Conservation (phyloP, 2,797 vertebrate species). For the Liparis tanakae region DNA sequence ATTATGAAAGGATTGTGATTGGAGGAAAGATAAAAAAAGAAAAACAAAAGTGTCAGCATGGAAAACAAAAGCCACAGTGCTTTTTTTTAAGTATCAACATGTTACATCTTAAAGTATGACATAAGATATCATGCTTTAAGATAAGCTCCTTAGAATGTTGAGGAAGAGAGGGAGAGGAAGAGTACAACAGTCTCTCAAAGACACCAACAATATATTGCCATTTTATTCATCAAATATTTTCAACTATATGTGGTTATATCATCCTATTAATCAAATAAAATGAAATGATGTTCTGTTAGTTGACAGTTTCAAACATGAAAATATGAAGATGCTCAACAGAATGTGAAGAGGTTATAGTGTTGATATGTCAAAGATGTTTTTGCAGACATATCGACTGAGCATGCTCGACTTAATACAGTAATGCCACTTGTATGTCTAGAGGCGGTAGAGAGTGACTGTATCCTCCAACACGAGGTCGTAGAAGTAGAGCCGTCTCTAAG, state of each 20-base stretch:
- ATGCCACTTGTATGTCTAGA: too few species aligned
- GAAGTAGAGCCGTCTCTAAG: not conserved
- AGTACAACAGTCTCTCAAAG: not conserved
- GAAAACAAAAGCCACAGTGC: constrained; percentile 20
- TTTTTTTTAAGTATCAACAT: constrained; percentile 2
- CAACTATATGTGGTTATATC: too few species aligned
- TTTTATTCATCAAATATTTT: not conserved
- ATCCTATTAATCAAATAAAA: not conserved
- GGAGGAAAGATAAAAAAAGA: constrained; percentile 33
- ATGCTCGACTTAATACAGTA: too few species aligned
- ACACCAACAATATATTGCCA: not conserved
- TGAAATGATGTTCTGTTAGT: not conserved
- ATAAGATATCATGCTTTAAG: too few species aligned
- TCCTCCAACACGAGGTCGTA: too few species aligned
- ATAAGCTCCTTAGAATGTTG: too few species aligned
- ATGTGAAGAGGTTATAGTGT: too few species aligned
- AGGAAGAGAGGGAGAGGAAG: not conserved
- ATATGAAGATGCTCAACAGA: too few species aligned
- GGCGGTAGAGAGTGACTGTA: too few species aligned
- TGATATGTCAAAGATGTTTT: too few species aligned
- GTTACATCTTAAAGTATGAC: too few species aligned
- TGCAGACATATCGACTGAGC: too few species aligned
- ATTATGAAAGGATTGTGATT: constrained; percentile 41
- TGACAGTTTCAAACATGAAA: not conserved
- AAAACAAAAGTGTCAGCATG: constrained; percentile 22